These are phyloP conservation scores for Mus caroli DNA, from an alignment of 2,797 vertebrate genomes.

Conservation along the genomic window DNA sequence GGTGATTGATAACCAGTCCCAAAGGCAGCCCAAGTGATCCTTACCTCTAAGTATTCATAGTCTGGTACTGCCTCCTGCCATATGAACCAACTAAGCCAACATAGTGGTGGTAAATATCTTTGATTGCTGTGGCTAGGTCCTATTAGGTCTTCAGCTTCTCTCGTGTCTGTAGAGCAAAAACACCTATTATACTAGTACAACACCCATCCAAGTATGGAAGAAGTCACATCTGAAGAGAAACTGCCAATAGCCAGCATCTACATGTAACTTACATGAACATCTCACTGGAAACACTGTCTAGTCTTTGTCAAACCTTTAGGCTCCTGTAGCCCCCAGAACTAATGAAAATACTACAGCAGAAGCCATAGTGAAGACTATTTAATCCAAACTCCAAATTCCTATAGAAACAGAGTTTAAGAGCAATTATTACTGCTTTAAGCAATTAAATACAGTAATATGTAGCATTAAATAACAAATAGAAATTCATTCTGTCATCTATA, in stretches of 20 bases:
- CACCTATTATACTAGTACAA: background rate
- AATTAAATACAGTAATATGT: background rate
- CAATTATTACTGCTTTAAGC: slow-evolving; percentile 2
- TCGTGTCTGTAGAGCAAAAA: background rate
- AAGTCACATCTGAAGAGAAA: background rate
- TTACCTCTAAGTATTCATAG: background rate
- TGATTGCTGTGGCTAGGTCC: background rate
- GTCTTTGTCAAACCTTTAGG: background rate
- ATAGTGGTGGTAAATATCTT: background rate
- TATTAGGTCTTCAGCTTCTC: background rate
- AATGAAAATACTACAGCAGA: background rate
- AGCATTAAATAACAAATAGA: background rate
- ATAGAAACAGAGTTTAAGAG: background rate
- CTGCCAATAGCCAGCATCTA: background rate
- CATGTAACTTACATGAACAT: background rate
- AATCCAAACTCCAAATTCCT: background rate
- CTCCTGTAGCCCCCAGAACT: background rate
- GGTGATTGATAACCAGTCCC: background rate
- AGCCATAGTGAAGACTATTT: background rate
- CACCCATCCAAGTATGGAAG: background rate
- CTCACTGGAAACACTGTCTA: background rate
- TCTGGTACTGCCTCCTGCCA: background rate
- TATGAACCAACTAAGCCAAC: background rate
- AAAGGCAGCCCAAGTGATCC: background rate
- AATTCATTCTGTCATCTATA: background rate